These are phyloP conservation scores for Calycopis cecrops DNA, from an alignment of 1,140 invertebrate genomes.

Conservation along the genomic window DNA sequence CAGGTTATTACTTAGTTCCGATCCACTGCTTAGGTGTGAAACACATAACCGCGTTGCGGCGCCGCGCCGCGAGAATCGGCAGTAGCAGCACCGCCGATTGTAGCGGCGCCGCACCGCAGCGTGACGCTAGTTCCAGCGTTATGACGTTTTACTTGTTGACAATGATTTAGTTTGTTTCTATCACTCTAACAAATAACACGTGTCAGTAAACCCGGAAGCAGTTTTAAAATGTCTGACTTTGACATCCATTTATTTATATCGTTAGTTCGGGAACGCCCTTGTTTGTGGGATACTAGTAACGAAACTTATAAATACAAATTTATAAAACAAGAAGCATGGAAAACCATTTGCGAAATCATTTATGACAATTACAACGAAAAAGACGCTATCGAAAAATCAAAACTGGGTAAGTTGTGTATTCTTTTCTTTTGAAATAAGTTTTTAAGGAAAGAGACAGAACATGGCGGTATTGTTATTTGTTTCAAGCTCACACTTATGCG, in stretches of 20 bases:
- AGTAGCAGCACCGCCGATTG: background rate
- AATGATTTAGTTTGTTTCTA: conserved; percentile 1
- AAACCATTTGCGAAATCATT: conserved; percentile 26
- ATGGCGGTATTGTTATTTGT: conserved; percentile 1
- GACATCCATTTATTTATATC: conserved; percentile 25
- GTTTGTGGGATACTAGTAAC: conserved; percentile 28
- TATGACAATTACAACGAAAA: conserved; percentile 27
- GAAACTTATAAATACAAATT: conserved; percentile 30
- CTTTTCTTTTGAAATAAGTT: conserved; percentile 3
- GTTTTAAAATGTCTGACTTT: conserved; percentile 14
- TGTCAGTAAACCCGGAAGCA: conserved; percentile 1
- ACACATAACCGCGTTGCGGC: too few species aligned
- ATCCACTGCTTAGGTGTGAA: too few species aligned
- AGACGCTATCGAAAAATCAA: conserved; percentile 24
- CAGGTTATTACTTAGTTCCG: too few species aligned
- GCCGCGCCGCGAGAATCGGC: too few species aligned
- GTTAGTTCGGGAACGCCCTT: conserved; percentile 25
- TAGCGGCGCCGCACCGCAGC: conserved; percentile 3
- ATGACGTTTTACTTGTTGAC: conserved; percentile 1
- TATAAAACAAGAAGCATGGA: conserved; percentile 27
- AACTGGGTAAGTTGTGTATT: conserved; percentile 18
- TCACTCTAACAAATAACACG: conserved; percentile 2
- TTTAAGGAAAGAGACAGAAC: conserved; percentile 4
- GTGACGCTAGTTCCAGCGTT: conserved; percentile 8
- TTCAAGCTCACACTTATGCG: conserved; percentile 9